A percentile compares a stretch with the other conserved stretches of the same genome.
Conservation (phyloP, 2,888 invertebrate genomes). For the Coremacera marginata region DNA sequence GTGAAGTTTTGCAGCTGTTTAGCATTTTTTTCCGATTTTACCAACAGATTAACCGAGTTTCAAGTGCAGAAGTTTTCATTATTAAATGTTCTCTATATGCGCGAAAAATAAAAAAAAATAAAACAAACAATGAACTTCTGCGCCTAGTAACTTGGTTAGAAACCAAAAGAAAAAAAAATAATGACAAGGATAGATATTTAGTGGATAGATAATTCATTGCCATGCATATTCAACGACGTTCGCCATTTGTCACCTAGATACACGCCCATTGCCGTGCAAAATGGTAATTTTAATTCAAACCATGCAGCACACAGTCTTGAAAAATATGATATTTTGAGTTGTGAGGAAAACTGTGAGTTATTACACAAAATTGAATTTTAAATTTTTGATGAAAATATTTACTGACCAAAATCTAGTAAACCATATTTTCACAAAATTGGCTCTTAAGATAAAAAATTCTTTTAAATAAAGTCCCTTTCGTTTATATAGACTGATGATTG, state of each 20-base stretch:
- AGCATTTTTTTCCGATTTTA: constrained; percentile 33
- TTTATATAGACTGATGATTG: background rate
- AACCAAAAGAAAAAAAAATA: constrained; percentile 37
- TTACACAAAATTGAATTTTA: too few relatives aligned
- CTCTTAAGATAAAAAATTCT: background rate
- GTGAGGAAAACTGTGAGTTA: too few relatives aligned
- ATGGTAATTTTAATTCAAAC: too few relatives aligned
- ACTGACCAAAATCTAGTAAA: too few relatives aligned
- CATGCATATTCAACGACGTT: constrained; percentile 11
- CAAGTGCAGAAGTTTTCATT: constrained; percentile 35
- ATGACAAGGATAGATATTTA: background rate
- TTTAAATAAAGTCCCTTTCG: too few relatives aligned
- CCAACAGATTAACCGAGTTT: constrained; percentile 32
- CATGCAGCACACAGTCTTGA: too few relatives aligned
- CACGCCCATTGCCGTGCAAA: constrained; percentile 4
- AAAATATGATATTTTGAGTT: too few relatives aligned
- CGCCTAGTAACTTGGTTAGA: constrained; percentile 41
- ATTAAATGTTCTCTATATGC: constrained; percentile 37
- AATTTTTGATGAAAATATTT: background rate
- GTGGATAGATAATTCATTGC: background rate
- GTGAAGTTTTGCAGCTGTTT: constrained; percentile 35
- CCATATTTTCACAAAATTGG: background rate
- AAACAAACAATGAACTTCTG: constrained; percentile 40
- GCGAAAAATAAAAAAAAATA: constrained; percentile 38
- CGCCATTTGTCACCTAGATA: constrained; percentile 21